Evolutionary conservation across 2,113 vertebrate genomes (phyloP).

Genomic region (Sialia sialis): DNA sequence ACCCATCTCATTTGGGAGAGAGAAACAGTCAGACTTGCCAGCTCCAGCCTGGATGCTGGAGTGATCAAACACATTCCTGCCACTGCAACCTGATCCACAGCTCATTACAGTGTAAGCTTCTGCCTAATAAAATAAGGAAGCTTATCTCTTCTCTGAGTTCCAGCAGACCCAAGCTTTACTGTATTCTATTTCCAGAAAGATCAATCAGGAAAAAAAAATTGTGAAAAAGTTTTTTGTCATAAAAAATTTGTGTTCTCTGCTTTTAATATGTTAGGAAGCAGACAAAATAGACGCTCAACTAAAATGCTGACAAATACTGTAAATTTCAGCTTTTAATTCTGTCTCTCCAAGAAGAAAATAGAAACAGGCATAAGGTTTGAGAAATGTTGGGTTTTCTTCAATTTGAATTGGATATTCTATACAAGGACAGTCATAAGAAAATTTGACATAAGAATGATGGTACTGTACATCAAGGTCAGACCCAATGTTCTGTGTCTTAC

Average conservation of each 20-base stretch:
- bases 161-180: neutral
- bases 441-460: neutral
- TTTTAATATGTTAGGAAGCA: neutral
- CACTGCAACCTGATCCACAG: neutral
- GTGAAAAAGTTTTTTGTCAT: neutral
- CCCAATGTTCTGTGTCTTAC: neutral
- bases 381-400: neutral
- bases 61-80: neutral
- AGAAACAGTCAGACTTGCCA: neutral
- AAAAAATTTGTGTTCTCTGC: accelerated
- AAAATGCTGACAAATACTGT: neutral
- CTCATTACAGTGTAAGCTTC: accelerated
- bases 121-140: neutral
- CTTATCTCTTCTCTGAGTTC: neutral
- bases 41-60: neutral
- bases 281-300: neutral
- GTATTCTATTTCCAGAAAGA: neutral
- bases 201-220: neutral
- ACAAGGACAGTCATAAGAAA: neutral
- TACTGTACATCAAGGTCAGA: neutral
- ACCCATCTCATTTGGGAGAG: neutral
- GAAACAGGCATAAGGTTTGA: neutral
- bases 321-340: neutral
- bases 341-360: neutral
- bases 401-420: neutral